phyloP scores from a whole-genome alignment of 2,113 vertebrate species.

The Ptychochromis oligacanthus region DNA sequence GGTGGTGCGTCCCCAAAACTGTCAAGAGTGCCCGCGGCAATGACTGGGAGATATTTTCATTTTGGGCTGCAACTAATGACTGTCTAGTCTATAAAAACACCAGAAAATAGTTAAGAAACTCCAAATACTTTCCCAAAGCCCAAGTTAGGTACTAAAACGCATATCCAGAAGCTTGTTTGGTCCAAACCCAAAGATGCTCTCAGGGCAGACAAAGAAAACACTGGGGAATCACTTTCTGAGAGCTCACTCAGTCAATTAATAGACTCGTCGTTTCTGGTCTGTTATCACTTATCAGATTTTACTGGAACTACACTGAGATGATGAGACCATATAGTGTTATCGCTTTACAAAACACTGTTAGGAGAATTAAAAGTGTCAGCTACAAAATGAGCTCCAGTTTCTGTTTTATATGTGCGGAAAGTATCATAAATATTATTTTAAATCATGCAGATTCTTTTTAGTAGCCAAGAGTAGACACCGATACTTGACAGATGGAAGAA shows the following conservation, averaged over 20 bases:
- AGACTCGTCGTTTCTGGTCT: background rate
- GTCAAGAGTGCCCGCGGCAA: background rate
- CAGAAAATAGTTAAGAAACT: background rate
- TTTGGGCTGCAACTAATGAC: background rate
- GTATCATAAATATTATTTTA: background rate
- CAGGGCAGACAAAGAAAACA: background rate
- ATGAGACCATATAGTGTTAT: background rate
- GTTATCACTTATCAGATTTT: slow-evolving; percentile 7
- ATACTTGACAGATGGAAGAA: background rate
- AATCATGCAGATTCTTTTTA: background rate
- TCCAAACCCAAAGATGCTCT: background rate
- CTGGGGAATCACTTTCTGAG: background rate
- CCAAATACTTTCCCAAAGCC: background rate
- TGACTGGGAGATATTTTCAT: background rate
- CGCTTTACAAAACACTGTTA: background rate
- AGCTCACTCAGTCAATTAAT: background rate
- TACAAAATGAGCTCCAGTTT: background rate
- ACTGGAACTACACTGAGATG: background rate
- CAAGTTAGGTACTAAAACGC: background rate
- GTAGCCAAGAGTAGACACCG: background rate
- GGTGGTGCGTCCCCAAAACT: background rate
- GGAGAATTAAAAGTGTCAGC: background rate
- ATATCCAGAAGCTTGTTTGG: background rate
- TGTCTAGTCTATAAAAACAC: background rate
- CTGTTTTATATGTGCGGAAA: background rate